Percentiles rank a stretch among this genome's conserved stretches.
Conservation (phyloP, 1,140 invertebrate species). For the Himalopsyche phryganea region DNA sequence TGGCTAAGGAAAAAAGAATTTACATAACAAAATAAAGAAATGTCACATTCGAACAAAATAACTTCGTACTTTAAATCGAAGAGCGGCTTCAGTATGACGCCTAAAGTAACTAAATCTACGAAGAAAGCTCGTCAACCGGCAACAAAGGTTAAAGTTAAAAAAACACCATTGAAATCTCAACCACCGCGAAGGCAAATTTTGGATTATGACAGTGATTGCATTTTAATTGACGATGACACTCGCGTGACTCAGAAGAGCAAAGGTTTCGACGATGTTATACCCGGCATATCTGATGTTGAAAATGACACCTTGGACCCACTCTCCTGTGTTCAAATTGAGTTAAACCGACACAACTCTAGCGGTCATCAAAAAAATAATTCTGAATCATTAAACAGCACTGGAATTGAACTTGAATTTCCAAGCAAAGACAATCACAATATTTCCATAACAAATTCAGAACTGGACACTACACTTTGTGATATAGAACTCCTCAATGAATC, state of each 20-base stretch:
- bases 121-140: neutral
- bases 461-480: neutral
- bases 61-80: slow-evolving; percentile 18
- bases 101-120: neutral
- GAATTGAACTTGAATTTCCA: neutral
- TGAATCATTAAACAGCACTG: neutral
- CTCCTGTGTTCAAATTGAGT: neutral
- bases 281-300: neutral
- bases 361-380: neutral
- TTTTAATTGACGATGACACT: slow-evolving; percentile 5
- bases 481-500: neutral
- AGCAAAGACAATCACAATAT: neutral
- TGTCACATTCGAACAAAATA: slow-evolving; percentile 10
- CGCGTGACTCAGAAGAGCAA: neutral
- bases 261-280: neutral
- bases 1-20: too few species aligned
- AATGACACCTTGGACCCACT: neutral
- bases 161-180: neutral
- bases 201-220: slow-evolving; percentile 16
- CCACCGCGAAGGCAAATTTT: neutral
- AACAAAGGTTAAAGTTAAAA: neutral
- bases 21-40: too few species aligned
- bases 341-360: neutral
- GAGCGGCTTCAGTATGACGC: neutral
- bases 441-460: too few species aligned